Conservation (phyloP, 1,140 invertebrate species). For the Pogonomyrmex californicus region DNA sequence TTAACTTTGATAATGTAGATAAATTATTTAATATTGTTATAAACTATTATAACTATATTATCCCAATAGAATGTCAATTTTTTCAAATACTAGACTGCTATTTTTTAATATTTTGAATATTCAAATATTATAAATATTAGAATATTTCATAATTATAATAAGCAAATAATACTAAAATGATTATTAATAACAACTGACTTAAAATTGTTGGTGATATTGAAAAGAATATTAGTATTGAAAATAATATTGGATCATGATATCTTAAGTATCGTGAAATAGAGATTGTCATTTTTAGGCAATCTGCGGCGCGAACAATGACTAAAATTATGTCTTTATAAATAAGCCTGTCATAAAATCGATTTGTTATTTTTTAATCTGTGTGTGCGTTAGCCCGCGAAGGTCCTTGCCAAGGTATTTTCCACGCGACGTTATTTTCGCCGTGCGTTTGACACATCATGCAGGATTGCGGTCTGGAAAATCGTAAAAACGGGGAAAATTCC, state of each 20-base stretch:
- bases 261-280: background rate
- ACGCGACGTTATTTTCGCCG: slow-evolving; percentile 53
- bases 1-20: background rate
- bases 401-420: slow-evolving; percentile 53
- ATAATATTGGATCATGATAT: background rate
- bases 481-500: slow-evolving; percentile 19
- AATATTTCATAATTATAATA: background rate
- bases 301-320: slow-evolving; percentile 1
- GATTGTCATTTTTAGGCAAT: slow-evolving; percentile 40
- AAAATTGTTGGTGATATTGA: background rate
- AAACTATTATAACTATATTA: background rate
- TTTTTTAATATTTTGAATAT: background rate
- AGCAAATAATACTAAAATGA: background rate
- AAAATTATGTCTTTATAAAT: slow-evolving; percentile 56
- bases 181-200: background rate
- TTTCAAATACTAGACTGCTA: background rate
- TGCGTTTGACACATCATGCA: slow-evolving; percentile 56
- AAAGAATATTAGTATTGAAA: background rate
- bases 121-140: background rate
- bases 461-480: slow-evolving; percentile 35
- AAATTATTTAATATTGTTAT: no score
- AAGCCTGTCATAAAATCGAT: slow-evolving; percentile 51
- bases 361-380: slow-evolving; percentile 55
- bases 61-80: background rate
- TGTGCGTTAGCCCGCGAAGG: slow-evolving; percentile 54